A percentile compares a stretch with the other conserved stretches of the same genome.
phyloP scores from a whole-genome alignment of 1,140 invertebrate genomes.

The Orussus abietinus region DNA sequence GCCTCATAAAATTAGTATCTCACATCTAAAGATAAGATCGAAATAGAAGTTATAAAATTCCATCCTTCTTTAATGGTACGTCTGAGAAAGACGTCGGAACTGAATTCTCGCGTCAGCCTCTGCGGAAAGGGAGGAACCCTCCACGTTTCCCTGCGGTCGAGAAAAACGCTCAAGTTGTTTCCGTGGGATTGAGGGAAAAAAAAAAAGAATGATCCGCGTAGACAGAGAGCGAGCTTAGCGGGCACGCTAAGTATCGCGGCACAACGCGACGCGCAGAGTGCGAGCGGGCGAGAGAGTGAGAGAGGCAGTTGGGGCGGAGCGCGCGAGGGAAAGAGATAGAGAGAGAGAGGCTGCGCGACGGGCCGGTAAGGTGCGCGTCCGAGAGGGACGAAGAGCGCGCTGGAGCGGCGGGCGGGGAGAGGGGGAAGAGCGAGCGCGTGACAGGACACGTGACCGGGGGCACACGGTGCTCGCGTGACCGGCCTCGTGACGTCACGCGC shows the following conservation, averaged over 20 bases:
- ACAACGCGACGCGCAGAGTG: neutral
- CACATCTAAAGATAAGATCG: no score
- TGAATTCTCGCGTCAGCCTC: no score
- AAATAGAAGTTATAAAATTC: no score
- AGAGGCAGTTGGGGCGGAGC: neutral
- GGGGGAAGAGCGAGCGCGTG: constrained; percentile 39
- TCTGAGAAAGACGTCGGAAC: no score
- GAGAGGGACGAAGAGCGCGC: constrained; percentile 6
- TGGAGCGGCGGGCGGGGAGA: constrained; percentile 1
- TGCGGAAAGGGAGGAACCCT: no score
- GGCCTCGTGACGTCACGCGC: constrained; percentile 49
- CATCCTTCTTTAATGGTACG: no score
- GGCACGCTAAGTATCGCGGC: neutral
- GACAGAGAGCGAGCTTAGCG: constrained; percentile 6
- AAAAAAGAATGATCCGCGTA: no score
- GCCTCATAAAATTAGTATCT: no score
- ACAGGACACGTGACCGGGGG: constrained; percentile 51
- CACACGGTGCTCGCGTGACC: constrained; percentile 53
- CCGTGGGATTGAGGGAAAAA: no score
- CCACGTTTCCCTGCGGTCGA: no score
- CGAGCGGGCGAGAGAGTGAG: no score
- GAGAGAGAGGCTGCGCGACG: neutral
- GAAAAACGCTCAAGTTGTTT: no score
- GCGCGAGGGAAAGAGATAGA: neutral
- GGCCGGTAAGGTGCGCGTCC: neutral